Base-by-base conservation (phyloP, 2,888 invertebrate species). In the Mechanitis messenoides region DNA sequence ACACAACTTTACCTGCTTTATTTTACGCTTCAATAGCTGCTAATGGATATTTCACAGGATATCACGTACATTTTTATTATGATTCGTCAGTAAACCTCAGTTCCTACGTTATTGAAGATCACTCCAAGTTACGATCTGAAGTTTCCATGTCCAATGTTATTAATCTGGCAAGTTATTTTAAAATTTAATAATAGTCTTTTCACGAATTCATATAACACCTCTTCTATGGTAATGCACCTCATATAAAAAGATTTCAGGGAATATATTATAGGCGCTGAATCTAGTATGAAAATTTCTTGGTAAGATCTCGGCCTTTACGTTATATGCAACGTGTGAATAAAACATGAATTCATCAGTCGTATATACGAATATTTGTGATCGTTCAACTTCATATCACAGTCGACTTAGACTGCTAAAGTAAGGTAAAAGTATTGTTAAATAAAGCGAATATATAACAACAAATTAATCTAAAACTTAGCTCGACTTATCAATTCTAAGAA, bases 261-360 rank as follows among this genome's bases (percentile, higher is more conserved):
- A 50, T 50, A 50, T 71, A 74, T 78, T 83, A 85, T 59, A 59
- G 5, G 46, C 20, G 20, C 42, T 73, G 72, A 75, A 69, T 75
- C 77, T 75, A 68, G 74, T 77, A 75, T 74, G 69, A 75, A 77
- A 72, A 71, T 73, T 73, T 68, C 71, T 69, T 68, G 72, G 28
- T 45, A 55, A 38, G 53, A 50, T 58, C 53, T 71, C 74, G 70
- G 72, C 66, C 68, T 72, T 71, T 74, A 77, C 75, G 76, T 81
- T 74, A 77, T 79, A 78, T 75, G 76, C 69, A 74, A 77, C 73
- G 75, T 79, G 84, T 85, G 86, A 85, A 87, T 87, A 87, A 86
- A 84, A 85, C 85, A 85, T 85, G 80, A 77, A 79, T 81, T 85
- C 83, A 85, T 85, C 85, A 85, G 84, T 80, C 78, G 79, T 80